These are phyloP conservation scores for Anableps anableps DNA, from an alignment of 2,797 vertebrate species.

Conservation along the genomic window DNA sequence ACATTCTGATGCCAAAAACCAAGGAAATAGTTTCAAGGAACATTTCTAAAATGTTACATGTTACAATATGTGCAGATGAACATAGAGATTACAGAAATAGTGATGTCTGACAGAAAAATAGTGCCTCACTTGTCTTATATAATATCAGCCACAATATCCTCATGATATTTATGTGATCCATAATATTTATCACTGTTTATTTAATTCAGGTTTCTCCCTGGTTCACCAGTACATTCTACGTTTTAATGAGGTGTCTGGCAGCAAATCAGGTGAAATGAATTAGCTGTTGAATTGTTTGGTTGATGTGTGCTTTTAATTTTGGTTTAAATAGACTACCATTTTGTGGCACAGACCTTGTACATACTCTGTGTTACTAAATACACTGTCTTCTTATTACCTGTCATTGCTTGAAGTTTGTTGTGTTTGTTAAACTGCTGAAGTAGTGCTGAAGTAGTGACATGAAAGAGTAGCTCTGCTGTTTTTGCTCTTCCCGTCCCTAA, in stretches of 20 bases:
- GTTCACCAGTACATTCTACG: slow-evolving; percentile 77
- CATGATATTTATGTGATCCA: slow-evolving; percentile 35
- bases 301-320: slow-evolving; percentile 8
- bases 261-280: slow-evolving; percentile 70
- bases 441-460: slow-evolving; percentile 21
- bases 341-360: slow-evolving; percentile 21
- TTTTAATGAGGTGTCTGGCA: slow-evolving; percentile 78
- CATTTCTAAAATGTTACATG: background rate
- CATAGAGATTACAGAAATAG: background rate
- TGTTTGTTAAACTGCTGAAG: slow-evolving; percentile 26
- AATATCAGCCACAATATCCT: background rate
- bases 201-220: slow-evolving; percentile 67
- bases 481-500: slow-evolving; percentile 45
- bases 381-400: slow-evolving; percentile 28
- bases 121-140: background rate
- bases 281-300: slow-evolving; percentile 4
- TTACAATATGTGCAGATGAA: background rate
- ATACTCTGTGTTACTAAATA: slow-evolving; percentile 40
- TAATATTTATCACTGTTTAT: background rate
- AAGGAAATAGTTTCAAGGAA: background rate
- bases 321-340: background rate
- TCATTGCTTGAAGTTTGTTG: slow-evolving; percentile 22
- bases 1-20: background rate
- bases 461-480: slow-evolving; percentile 16
- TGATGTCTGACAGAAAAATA: background rate